Evolutionary conservation across 1,140 invertebrate genomes (phyloP), one percentile per base, ranked within the genome.

Genomic region (Branchinecta lindahli): DNA sequence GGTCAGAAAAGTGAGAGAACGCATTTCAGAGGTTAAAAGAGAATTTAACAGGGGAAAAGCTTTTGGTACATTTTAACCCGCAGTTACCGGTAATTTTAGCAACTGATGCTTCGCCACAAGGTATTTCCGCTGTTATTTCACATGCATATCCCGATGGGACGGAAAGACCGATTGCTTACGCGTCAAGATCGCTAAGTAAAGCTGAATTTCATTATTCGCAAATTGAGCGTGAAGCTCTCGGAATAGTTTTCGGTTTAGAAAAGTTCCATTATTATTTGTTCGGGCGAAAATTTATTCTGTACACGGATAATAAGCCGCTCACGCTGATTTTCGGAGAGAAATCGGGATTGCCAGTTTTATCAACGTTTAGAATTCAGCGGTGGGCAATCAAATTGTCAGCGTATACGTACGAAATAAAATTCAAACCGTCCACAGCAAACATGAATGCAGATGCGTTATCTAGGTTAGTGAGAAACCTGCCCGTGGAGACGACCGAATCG

Each of bases 211-310:
- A 45, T 45, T 71, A 69, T 52, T 66, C 69, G 10, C 70, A 71
- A 46, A n/a, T 71, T 15, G 70, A 71, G 45, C 46, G 68, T 46
- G 67, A 71, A 71, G 69, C 69, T 66, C 46, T 69, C 66, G 45
- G 15, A 33, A 45, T 69, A 21, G 44, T 69, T 52, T 70, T 69
- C 66, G 66, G n/a, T 73, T 47, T 78, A 0, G 71, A 76, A 65
- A 77, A 76, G 70, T 79, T 84, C 73, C 79, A 83, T 70, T 74
- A 83, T 67, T 84, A 81, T 72, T 68, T 83, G 8, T 81, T 76
- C 71, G 80, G 79, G 8, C 71, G 75, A 8, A 71, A 75, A 44
- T 81, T 83, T n/a, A n/a, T n/a, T n/a, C n/a, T n/a, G n/a, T n/a
- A n/a, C n/a, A n/a, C n/a, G n/a, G n/a, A n/a, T n/a, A 68, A 74